Conservation (phyloP, 2,797 vertebrate genomes). For the Crypturellus tataupa region DNA sequence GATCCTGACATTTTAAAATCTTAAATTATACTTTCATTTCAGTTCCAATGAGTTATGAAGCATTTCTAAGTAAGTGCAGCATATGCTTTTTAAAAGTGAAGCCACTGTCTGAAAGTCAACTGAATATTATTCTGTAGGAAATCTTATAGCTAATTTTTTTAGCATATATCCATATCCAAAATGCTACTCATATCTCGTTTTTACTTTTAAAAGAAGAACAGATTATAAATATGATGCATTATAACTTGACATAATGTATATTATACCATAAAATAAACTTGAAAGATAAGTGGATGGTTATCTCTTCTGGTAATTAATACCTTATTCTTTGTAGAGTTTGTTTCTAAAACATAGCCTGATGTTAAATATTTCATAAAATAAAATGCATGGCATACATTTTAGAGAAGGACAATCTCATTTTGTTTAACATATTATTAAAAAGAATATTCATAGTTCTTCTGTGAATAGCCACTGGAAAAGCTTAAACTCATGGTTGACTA, state of each 20-base stretch:
- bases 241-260: background rate
- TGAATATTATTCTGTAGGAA: slow-evolving; percentile 35
- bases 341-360: background rate
- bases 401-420: background rate
- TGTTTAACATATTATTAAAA: background rate
- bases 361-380: background rate
- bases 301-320: background rate
- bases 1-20: slow-evolving; percentile 47
- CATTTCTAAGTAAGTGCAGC: slow-evolving; percentile 6
- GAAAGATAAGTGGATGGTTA: background rate
- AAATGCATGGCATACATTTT: background rate
- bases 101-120: slow-evolving; percentile 33
- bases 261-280: background rate
- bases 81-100: slow-evolving; percentile 49
- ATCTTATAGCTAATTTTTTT: slow-evolving; percentile 4
- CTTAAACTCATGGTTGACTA: background rate
- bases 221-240: slow-evolving; percentile 33
- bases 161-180: slow-evolving; percentile 30
- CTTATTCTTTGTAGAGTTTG: background rate
- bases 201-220: slow-evolving; percentile 25
- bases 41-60: slow-evolving; percentile 29
- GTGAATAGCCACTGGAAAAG: background rate
- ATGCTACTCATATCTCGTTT: background rate
- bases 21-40: slow-evolving; percentile 51
- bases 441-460: background rate